phyloP scores from a whole-genome alignment of 1,140 invertebrate species.

The Amyelois transitella region DNA sequence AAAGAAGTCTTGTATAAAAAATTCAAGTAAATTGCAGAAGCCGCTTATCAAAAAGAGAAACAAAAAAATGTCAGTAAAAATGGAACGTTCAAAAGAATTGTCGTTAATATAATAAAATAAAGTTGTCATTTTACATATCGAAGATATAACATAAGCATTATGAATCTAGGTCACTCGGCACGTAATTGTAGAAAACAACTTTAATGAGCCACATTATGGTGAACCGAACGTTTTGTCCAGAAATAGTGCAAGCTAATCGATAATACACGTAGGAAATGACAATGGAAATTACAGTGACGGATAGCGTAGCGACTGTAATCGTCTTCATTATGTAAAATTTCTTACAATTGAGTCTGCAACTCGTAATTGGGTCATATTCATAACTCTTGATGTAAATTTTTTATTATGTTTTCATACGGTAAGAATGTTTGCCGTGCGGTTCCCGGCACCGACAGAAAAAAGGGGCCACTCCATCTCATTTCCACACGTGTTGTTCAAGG shows the following conservation, averaged over 20 bases:
- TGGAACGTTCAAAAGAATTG: too few species aligned
- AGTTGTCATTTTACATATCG: background rate
- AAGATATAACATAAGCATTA: background rate
- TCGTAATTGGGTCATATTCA: background rate
- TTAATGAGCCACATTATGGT: background rate
- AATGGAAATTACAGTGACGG: background rate
- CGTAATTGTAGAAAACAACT: background rate
- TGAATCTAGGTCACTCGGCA: background rate
- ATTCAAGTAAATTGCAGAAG: too few species aligned
- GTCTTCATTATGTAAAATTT: background rate
- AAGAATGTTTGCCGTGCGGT: too few species aligned
- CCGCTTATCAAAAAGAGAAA: too few species aligned
- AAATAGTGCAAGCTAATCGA: background rate
- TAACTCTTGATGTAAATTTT: background rate
- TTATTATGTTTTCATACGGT: background rate
- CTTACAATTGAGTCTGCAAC: background rate
- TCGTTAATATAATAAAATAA: too few species aligned
- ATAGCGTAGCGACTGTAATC: background rate
- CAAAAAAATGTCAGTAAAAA: too few species aligned
- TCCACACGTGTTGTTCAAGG: too few species aligned
- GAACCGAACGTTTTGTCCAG: background rate
- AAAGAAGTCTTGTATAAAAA: too few species aligned
- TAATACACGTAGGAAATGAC: background rate
- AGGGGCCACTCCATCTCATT: too few species aligned
- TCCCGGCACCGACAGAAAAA: too few species aligned